Evolutionary conservation across 2,113 vertebrate genomes (phyloP).

Genomic region (Urocitellus parryii): DNA sequence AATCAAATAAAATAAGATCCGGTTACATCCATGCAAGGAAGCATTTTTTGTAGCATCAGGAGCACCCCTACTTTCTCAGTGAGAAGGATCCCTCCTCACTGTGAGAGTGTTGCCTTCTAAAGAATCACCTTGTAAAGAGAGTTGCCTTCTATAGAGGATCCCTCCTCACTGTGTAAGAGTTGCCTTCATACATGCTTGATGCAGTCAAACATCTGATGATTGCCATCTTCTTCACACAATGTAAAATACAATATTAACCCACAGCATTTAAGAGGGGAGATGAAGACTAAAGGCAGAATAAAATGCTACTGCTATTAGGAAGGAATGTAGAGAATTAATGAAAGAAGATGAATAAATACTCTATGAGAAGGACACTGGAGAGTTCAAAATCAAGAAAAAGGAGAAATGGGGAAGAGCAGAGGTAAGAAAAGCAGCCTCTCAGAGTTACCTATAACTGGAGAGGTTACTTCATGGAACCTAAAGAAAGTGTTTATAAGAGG

Average conservation of each 20-base stretch:
- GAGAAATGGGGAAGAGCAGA: background rate
- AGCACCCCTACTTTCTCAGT: background rate
- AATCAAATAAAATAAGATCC: slow-evolving; percentile 3
- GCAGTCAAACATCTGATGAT: background rate
- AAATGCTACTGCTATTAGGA: background rate
- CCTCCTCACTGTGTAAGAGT: background rate
- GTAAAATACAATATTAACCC: background rate
- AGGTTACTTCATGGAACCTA: background rate
- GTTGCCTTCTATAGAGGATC: background rate
- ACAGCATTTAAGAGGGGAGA: background rate
- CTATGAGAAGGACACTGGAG: background rate
- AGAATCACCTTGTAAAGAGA: no score
- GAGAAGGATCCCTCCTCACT: background rate
- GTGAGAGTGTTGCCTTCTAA: background rate
- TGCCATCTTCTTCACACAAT: background rate
- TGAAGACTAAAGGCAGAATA: background rate
- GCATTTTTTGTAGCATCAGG: background rate
- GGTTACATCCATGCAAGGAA: background rate
- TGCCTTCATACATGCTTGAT: background rate
- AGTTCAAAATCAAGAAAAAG: slow-evolving; percentile 19
- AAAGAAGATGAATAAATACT: background rate
- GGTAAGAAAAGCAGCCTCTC: background rate
- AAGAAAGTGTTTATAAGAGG: background rate
- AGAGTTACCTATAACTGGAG: background rate
- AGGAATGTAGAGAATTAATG: background rate